Evolutionary conservation across 2,113 vertebrate species (phyloP), one percentile per base, ranked within the genome.

Genomic region (Marmota flaviventris): DNA sequence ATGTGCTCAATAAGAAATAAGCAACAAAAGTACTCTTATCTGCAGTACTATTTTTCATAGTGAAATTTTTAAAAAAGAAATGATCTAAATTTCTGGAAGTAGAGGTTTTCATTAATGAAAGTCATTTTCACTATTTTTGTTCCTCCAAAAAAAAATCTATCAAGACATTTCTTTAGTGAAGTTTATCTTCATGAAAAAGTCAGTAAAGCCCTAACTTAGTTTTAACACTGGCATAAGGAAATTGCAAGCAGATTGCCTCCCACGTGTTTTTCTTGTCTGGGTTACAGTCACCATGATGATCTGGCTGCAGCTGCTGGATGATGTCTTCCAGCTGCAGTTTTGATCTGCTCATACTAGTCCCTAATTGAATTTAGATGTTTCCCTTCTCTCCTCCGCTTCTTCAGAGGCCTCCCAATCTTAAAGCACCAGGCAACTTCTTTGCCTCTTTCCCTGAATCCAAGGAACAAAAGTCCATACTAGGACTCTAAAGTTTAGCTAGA

Each of bases 241-340:
- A 94, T 61, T 87, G 83, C 89, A 91, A 89, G 72, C 84, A 93
- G 70, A 76, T 81, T 87, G 91, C 91, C 93, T 97, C 97, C 97
- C 89, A 89, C 79, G 2, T 97, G 95, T 96, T 94, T 97, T 97
- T 65, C 93, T 94, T 90, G 91, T 95, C 91, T 90, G 84, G 25
- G 56, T 63, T 94, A 84, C 82, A 97, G 93, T 92, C 95, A 90
- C 91, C 42, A 45, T 29, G 93, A 89, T 93, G 94, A 93, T 87
- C 86, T 77, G 82, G 83, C 92, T 39, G 32, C 96, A 97, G 96
- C 97, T 97, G 97, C 65, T 86, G 8, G 42, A 4, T 96, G 95
- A 98, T 96, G 83, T 67, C 83, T 91, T 93, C 97, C 98, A 98
- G 97, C 98, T 97, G 97, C 86, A 95, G 83, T 84, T 87, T 12